Conservation (phyloP, 2,888 invertebrate genomes). For the Papilio elwesi region DNA sequence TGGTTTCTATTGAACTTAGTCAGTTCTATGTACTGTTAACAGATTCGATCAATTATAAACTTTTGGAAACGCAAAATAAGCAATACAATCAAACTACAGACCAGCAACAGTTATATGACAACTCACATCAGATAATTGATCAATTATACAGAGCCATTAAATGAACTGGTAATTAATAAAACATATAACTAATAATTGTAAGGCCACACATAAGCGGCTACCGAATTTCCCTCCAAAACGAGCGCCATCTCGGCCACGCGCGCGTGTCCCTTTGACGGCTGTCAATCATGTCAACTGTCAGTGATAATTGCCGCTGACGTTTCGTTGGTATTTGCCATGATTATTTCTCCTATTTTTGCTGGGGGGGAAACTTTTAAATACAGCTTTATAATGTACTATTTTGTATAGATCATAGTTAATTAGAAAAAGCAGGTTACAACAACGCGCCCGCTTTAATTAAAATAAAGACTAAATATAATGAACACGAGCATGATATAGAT, state of each 20-base stretch:
- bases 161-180: background rate
- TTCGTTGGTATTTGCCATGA: constrained; percentile 19
- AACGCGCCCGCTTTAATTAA: no score
- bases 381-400: no score
- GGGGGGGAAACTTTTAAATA: background rate
- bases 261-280: constrained; percentile 26
- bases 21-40: no score
- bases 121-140: background rate
- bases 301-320: constrained; percentile 33
- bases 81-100: background rate
- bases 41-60: no score
- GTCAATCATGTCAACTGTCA: constrained; percentile 28
- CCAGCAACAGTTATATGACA: background rate
- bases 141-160: background rate
- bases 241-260: background rate
- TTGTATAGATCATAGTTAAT: no score
- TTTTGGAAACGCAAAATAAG: background rate
- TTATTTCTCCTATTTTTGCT: background rate
- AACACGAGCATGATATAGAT: no score
- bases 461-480: no score
- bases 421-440: no score
- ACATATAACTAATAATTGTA: constrained; percentile 12
- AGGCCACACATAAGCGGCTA: constrained; percentile 17
- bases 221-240: constrained; percentile 31
- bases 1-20: no score